phyloP scores from a whole-genome alignment of 2,888 invertebrate species.

The Caenorhabditis imperialis region DNA sequence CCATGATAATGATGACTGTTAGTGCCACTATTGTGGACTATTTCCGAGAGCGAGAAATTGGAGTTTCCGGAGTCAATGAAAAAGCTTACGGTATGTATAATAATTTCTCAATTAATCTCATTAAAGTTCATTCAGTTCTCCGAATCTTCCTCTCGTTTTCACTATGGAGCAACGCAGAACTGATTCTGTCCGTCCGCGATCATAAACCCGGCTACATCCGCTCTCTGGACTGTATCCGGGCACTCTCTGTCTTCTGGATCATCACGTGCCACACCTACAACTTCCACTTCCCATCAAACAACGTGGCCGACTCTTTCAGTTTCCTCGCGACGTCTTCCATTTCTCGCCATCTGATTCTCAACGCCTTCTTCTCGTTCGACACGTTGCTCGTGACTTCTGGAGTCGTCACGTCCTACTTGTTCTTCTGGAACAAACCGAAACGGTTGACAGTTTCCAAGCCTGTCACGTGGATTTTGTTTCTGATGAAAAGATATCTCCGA shows the following conservation, averaged over 20 bases:
- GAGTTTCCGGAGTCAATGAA: constrained; percentile 26
- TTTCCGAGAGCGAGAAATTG: constrained; percentile 27
- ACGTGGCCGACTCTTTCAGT: constrained; percentile 11
- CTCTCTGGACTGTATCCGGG: constrained; percentile 61
- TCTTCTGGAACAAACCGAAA: constrained; percentile 59
- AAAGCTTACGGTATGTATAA: constrained; percentile 17
- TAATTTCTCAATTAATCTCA: background rate
- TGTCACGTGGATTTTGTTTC: constrained; percentile 65
- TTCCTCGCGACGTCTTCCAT: constrained; percentile 4
- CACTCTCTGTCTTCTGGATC: constrained; percentile 66
- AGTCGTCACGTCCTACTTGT: constrained; percentile 63
- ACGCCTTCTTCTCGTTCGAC: constrained; percentile 65
- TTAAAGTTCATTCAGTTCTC: constrained; percentile 21
- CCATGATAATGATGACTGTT: constrained; percentile 6
- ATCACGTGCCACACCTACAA: constrained; percentile 42
- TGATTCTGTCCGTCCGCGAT: constrained; percentile 44
- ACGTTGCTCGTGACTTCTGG: constrained; percentile 69
- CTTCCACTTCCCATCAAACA: constrained; percentile 24
- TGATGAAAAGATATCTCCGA: constrained; percentile 64
- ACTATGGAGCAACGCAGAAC: constrained; percentile 51
- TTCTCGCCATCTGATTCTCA: constrained; percentile 28
- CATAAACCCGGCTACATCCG: constrained; percentile 55
- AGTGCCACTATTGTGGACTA: constrained; percentile 39
- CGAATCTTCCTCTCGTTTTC: constrained; percentile 50
- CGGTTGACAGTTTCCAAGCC: constrained; percentile 32